Conservation (phyloP, 92 coral and sea anemone species). For the Porites lobata region DNA sequence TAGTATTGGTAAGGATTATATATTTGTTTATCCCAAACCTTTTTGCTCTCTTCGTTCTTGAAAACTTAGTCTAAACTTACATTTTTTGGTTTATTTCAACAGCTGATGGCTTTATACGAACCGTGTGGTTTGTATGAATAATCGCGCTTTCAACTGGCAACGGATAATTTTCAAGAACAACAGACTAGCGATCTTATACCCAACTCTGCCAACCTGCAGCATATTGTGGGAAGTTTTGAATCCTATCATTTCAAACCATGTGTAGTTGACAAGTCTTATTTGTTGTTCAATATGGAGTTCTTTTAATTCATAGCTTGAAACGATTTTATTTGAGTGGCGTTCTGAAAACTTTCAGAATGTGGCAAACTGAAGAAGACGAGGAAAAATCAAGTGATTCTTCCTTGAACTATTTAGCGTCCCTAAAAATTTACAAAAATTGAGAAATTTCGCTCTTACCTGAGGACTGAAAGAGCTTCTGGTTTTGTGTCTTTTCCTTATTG, state of each 20-base stretch:
- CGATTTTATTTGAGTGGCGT: too few relatives aligned
- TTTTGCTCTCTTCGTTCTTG: background rate
- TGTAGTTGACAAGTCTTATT: background rate
- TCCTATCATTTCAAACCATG: background rate
- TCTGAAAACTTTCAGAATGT: too few relatives aligned
- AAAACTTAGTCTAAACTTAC: background rate
- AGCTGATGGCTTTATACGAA: slow-evolving; percentile 96
- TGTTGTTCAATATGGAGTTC: background rate
- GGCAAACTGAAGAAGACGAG: too few relatives aligned
- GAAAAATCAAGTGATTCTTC: too few relatives aligned
- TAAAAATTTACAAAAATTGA: too few relatives aligned
- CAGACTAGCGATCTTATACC: background rate
- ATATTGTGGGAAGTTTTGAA: background rate
- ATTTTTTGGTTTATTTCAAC: slow-evolving; percentile 17
- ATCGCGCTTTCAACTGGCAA: background rate
- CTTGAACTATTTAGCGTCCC: too few relatives aligned
- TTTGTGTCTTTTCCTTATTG: too few relatives aligned
- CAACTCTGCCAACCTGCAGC: background rate
- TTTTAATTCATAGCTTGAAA: too few relatives aligned
- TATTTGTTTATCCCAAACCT: background rate
- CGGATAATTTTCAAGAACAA: background rate
- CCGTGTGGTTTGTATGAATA: slow-evolving; percentile 88
- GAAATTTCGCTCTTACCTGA: too few relatives aligned
- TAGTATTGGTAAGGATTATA: slow-evolving; percentile 79
- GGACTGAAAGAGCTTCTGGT: too few relatives aligned